Conservation (phyloP, 2,113 vertebrate genomes). For the Myodes glareolus region DNA sequence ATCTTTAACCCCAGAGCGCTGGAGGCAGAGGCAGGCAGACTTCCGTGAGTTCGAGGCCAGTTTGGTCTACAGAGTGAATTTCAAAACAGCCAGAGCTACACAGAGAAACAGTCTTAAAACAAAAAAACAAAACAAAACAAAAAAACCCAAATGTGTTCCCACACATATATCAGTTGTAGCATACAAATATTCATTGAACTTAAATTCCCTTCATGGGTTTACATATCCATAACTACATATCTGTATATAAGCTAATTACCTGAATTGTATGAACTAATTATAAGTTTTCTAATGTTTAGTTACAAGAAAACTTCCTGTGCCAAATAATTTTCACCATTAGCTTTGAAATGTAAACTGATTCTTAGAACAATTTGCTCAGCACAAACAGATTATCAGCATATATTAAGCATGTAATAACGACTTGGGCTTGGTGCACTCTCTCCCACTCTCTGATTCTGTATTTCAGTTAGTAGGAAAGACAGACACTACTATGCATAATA, state of each 20-base stretch:
- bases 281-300: conserved; percentile 17
- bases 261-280: neutral
- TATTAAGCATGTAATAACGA: neutral
- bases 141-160: no score
- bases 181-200: neutral
- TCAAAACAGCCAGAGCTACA: neutral
- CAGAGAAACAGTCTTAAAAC: neutral
- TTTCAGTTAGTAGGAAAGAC: neutral
- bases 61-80: neutral
- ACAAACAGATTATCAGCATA: neutral
- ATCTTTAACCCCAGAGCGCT: no score
- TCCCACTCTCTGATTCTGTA: neutral
- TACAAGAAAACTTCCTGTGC: neutral
- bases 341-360: neutral
- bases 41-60: no score
- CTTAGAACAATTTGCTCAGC: conserved; percentile 27
- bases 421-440: neutral
- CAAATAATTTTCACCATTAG: neutral
- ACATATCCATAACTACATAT: neutral
- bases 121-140: no score
- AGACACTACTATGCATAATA: neutral
- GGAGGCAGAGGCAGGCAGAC: no score
- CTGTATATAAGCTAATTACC: neutral
- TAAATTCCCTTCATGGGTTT: neutral
- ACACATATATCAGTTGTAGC: neutral